A percentile compares a stretch with the other conserved stretches of the same genome.
phyloP scores from a whole-genome alignment of 2,888 invertebrate species.

The Gastracanthus pulcherrimus region DNA sequence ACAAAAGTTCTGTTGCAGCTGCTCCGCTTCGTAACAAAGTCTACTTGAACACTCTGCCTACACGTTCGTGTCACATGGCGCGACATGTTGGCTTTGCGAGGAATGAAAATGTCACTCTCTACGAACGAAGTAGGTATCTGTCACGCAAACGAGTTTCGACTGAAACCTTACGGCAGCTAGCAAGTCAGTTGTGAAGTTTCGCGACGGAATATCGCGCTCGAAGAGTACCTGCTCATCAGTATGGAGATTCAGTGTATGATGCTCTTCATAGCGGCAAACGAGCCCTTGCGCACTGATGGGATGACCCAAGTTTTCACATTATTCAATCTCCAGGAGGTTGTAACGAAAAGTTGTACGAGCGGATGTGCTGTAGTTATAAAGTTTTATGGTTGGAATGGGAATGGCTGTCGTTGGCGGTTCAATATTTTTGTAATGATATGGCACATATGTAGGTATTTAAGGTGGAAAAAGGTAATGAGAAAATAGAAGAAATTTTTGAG shows the following conservation, averaged over 20 bases:
- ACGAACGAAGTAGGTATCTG: neutral
- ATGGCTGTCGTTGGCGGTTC: neutral
- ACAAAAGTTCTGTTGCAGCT: too few species aligned
- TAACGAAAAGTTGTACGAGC: neutral
- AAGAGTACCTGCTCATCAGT: conserved; percentile 1
- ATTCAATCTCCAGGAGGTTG: neutral
- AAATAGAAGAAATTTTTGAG: neutral
- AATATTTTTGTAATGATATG: neutral
- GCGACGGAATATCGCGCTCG: neutral
- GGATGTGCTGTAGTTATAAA: neutral
- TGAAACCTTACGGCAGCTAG: neutral
- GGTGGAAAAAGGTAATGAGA: neutral
- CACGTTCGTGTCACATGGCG: too few species aligned
- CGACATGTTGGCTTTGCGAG: too few species aligned
- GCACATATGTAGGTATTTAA: neutral
- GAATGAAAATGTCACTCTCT: too few species aligned
- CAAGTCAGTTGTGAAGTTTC: neutral
- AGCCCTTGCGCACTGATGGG: neutral
- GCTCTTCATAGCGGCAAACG: neutral
- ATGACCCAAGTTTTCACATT: conserved; percentile 27
- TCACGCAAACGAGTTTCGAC: neutral
- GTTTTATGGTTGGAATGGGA: neutral
- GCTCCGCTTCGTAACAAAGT: too few species aligned
- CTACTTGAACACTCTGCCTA: too few species aligned
- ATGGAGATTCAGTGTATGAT: neutral